These are phyloP conservation scores for Ophion ellenae DNA, from an alignment of 2,888 invertebrate genomes.

Conservation along the genomic window DNA sequence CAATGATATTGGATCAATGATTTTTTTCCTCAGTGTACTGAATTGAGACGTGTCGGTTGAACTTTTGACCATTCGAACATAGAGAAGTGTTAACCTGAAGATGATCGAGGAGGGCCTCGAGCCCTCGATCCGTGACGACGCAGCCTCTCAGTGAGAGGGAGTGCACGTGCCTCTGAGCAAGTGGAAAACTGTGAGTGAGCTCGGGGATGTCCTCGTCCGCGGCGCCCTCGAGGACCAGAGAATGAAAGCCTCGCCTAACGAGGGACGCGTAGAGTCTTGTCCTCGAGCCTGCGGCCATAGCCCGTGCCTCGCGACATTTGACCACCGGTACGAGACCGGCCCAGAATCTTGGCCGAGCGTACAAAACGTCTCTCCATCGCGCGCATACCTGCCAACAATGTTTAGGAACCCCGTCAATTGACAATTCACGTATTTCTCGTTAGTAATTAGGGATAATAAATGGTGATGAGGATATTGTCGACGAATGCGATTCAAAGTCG, in stretches of 20 bases:
- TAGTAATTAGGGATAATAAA: too few species aligned
- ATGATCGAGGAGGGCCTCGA: constrained; percentile 95
- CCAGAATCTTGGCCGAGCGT: constrained; percentile 95
- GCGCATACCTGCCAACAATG: constrained; percentile 87
- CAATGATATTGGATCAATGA: too few species aligned
- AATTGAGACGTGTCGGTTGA: constrained; percentile 3
- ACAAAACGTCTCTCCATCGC: constrained; percentile 94
- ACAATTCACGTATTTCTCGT: neutral
- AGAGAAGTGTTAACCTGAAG: constrained; percentile 87
- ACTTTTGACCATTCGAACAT: neutral
- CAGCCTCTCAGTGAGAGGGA: constrained; percentile 94
- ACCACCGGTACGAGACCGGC: constrained; percentile 92
- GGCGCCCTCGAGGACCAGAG: constrained; percentile 92
- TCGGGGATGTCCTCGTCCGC: constrained; percentile 95
- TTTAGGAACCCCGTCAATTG: neutral
- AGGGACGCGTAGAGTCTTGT: constrained; percentile 91
- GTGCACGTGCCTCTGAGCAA: constrained; percentile 92
- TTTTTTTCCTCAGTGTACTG: too few species aligned
- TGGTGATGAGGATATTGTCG: too few species aligned
- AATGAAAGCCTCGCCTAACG: constrained; percentile 93
- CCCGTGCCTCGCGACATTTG: constrained; percentile 92
- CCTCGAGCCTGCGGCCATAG: constrained; percentile 85
- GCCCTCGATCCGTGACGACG: constrained; percentile 94
- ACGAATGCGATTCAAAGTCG: too few species aligned
- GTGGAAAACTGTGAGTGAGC: constrained; percentile 93